Evolutionary conservation across 2,113 vertebrate genomes (phyloP).

Genomic region (Hucho hucho): DNA sequence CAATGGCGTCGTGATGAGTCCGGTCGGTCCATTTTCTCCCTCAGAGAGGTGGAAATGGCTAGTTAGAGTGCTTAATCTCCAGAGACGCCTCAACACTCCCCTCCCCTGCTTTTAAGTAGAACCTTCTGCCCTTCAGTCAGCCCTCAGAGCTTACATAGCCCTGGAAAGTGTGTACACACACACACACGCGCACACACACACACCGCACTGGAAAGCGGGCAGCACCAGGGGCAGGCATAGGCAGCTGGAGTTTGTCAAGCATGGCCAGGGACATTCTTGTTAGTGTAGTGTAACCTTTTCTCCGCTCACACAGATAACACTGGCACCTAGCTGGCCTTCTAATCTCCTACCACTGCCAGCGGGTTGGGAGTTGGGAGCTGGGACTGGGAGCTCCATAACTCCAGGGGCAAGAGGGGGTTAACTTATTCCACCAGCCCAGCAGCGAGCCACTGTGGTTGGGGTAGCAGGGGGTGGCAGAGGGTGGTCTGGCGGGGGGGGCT

Average conservation of each 20-base stretch:
- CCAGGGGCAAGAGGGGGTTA: conserved; percentile 74
- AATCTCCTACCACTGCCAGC: conserved; percentile 26
- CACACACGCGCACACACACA: no score
- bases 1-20: conserved; percentile 50
- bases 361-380: conserved; percentile 68
- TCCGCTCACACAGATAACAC: conserved; percentile 93
- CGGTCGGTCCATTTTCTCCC: conserved; percentile 46
- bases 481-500: no score
- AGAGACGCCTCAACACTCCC: conserved; percentile 59
- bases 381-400: conserved; percentile 34
- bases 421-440: conserved; percentile 65
- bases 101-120: conserved; percentile 67
- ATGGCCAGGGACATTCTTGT: conserved; percentile 85
- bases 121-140: conserved; percentile 58
- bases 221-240: conserved; percentile 4
- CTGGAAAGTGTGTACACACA: neutral
- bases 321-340: conserved; percentile 86
- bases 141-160: neutral
- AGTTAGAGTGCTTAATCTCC: conserved; percentile 66
- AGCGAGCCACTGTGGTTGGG: neutral
- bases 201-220: neutral
- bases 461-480: no score
- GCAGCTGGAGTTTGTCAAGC: conserved; percentile 92
- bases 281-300: conserved; percentile 91
- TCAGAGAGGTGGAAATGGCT: conserved; percentile 60